These are phyloP conservation scores for Apostichopus leukothele DNA, from an alignment of 53 echinoderm and acorn worm genomes.

Conservation along the genomic window DNA sequence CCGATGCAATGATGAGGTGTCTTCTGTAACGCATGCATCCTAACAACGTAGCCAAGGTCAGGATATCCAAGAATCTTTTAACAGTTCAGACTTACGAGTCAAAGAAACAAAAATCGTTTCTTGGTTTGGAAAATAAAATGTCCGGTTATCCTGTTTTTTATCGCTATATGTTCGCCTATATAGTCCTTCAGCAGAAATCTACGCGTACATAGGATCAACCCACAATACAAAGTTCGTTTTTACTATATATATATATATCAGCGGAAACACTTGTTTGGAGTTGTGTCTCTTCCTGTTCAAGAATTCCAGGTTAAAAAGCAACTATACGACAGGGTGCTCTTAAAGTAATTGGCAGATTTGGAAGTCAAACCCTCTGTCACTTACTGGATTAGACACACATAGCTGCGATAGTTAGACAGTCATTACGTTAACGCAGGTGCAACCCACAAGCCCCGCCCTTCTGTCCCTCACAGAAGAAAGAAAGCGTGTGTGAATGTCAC, in stretches of 20 bases:
- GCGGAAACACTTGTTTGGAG: neutral
- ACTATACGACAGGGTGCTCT: neutral
- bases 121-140: too few species aligned
- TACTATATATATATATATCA: neutral
- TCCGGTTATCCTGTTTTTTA: too few species aligned
- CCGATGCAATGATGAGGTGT: neutral
- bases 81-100: too few species aligned
- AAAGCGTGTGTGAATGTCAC: constrained; percentile 24
- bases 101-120: too few species aligned
- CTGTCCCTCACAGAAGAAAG: neutral
- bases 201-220: neutral
- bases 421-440: neutral
- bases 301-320: neutral
- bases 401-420: neutral
- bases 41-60: neutral
- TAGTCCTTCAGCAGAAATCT: too few species aligned
- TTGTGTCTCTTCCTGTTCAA: neutral
- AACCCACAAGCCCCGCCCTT: neutral
- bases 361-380: constrained; percentile 36
- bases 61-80: too few species aligned
- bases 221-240: neutral
- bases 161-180: too few species aligned
- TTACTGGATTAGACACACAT: constrained; percentile 16
- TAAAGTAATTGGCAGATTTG: constrained; percentile 14
- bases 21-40: constrained; percentile 24